Evolutionary conservation across 2,113 vertebrate species (phyloP).

Genomic region (Alethe diademata): DNA sequence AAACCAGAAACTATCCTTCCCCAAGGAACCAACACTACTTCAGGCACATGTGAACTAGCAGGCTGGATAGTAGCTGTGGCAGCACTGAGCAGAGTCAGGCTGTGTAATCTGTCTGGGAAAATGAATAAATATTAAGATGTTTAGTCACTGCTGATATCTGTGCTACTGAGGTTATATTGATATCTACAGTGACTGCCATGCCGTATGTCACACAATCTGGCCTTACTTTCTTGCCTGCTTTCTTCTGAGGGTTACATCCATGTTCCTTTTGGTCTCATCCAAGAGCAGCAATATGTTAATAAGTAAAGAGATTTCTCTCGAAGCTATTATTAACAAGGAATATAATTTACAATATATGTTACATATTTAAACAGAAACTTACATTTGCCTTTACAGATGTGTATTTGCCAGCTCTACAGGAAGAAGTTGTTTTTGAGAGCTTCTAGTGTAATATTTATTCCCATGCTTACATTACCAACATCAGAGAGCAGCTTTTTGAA

Average conservation of each 20-base stretch:
- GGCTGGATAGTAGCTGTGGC: background rate
- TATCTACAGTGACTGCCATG: background rate
- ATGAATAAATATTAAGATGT: background rate
- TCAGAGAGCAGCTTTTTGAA: background rate
- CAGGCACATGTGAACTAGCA: background rate
- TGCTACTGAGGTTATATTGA: background rate
- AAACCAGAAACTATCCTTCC: background rate
- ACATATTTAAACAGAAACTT: background rate
- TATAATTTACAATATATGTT: background rate
- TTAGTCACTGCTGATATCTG: background rate
- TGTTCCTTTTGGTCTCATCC: background rate
- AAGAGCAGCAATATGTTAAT: background rate
- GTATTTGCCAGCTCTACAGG: background rate
- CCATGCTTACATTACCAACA: background rate
- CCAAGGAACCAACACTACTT: background rate
- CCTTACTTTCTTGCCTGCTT: background rate
- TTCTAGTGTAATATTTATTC: background rate
- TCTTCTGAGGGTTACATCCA: background rate
- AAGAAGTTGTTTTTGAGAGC: background rate
- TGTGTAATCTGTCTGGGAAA: background rate
- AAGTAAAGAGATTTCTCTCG: background rate
- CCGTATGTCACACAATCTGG: background rate
- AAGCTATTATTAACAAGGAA: background rate
- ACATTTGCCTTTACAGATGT: background rate
- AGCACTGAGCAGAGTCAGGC: background rate